phyloP scores from a whole-genome alignment of 2,888 invertebrate species.

The Platycheirus rosarum region DNA sequence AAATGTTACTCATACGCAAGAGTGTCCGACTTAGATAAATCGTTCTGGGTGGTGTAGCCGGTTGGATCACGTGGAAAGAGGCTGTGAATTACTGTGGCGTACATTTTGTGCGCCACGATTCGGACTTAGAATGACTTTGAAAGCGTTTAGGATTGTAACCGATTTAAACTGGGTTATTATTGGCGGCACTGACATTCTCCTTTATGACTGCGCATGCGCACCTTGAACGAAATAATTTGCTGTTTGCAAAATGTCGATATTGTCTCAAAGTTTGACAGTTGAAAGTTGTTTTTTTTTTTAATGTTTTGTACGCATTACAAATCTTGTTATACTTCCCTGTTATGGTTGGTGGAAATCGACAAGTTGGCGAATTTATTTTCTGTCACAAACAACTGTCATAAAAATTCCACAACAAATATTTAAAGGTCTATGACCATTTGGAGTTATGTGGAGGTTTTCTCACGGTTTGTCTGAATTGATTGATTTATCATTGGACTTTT shows the following conservation, averaged over 20 bases:
- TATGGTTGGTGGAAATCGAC: not conserved
- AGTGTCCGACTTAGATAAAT: constrained; percentile 37
- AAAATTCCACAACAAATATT: not conserved
- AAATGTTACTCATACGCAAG: constrained; percentile 46
- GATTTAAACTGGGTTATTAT: constrained; percentile 53
- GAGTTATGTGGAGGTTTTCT: too few relatives aligned
- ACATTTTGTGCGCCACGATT: constrained; percentile 14
- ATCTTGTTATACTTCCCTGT: constrained; percentile 1
- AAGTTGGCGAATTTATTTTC: not conserved
- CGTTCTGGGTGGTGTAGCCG: constrained; percentile 23
- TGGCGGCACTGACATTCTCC: constrained; percentile 52
- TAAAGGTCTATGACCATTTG: not conserved
- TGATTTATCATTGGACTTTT: too few relatives aligned
- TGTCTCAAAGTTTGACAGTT: not conserved
- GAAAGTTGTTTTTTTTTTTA: constrained; percentile 17
- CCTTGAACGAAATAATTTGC: constrained; percentile 25
- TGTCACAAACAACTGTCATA: not conserved
- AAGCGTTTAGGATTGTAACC: constrained; percentile 38
- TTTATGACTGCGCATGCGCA: constrained; percentile 10
- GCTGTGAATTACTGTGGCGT: constrained; percentile 32
- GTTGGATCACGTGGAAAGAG: constrained; percentile 42
- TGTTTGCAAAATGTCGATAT: constrained; percentile 8
- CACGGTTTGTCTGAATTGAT: constrained; percentile 2
- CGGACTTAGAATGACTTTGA: constrained; percentile 41
- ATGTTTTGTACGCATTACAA: not conserved